Base-by-base conservation (phyloP, 2,888 invertebrate species). In the Lycocerus yunnanus region DNA sequence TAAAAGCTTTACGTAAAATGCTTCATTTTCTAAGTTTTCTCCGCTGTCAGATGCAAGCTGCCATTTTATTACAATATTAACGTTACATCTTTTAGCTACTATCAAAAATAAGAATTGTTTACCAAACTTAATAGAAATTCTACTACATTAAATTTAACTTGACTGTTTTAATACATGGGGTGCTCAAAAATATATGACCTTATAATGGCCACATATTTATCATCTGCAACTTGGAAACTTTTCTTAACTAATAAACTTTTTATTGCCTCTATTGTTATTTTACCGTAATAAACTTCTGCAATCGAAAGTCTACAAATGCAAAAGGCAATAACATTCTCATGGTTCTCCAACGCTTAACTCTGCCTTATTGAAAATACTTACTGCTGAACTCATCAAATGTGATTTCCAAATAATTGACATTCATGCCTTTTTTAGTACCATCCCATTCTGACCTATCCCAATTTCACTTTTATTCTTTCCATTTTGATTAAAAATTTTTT, bases 1-100 rank as follows among this genome's bases (percentile, higher is more conserved):
- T 73, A 71, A 73, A 68, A 71, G 73, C 73, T 63, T 67, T 76
- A 43, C 71, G 69, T 43, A 71, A 76, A 73, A 70, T 68, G 66
- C 70, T 74, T 65, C 68, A 59, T 71, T 61, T 58, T 66, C 66
- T 16, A 70, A 16, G 18, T 63, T 63, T 15, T 63, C 61, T 63
- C 61, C 16, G 20, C 61, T 63, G 61, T 63, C 61, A 63, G 61
- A 63, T 63, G 20, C 61, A 63, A 63, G 61, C 16, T 63, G 61
- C 20, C 20, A 63, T 63, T 63, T 63, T 63, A 43, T 43, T 43
- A 43, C 20, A 20, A 18, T 63, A 63, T 63, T 63, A 63, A 63
- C 61, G 61, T 63, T 63, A 63, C 61, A 20, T 63, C 61, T 63
- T 63, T 63, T 20, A 63, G 20, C 61, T 18, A 18, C 61, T 18